Conservation (phyloP, 2,113 vertebrate genomes). For the Columba livia region DNA sequence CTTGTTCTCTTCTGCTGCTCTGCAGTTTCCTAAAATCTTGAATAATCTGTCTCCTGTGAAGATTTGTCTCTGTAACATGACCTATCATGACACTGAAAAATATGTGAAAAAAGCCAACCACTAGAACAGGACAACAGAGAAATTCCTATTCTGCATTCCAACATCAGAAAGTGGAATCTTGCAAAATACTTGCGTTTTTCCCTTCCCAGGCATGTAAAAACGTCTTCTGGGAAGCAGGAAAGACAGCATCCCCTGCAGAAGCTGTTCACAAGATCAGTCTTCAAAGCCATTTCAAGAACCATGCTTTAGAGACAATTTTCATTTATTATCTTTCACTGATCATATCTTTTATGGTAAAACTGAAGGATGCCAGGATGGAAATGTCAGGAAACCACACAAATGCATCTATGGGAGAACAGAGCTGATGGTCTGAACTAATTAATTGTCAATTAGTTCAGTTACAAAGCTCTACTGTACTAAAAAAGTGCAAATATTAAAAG, state of each 20-base stretch:
- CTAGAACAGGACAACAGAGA: background rate
- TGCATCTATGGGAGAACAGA: background rate
- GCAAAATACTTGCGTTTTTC: background rate
- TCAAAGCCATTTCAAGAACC: background rate
- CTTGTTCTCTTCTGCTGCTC: background rate
- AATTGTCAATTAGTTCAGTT: background rate
- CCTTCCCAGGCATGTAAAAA: background rate
- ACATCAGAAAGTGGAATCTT: background rate
- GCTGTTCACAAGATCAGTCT: background rate
- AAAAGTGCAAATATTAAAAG: background rate
- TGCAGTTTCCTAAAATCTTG: background rate
- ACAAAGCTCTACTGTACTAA: background rate
- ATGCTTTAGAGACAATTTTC: background rate
- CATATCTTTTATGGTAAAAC: background rate
- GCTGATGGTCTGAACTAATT: background rate
- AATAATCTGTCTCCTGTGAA: background rate
- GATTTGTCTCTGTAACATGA: background rate
- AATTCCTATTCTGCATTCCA: background rate
- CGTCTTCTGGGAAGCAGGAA: background rate
- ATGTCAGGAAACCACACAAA: background rate
- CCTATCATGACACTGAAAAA: background rate
- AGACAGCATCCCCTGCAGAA: background rate
- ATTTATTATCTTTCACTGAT: background rate
- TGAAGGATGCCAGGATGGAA: background rate
- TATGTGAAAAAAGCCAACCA: background rate